Base-by-base conservation (phyloP, 2,113 vertebrate genomes). In the Sinosuthora webbiana region DNA sequence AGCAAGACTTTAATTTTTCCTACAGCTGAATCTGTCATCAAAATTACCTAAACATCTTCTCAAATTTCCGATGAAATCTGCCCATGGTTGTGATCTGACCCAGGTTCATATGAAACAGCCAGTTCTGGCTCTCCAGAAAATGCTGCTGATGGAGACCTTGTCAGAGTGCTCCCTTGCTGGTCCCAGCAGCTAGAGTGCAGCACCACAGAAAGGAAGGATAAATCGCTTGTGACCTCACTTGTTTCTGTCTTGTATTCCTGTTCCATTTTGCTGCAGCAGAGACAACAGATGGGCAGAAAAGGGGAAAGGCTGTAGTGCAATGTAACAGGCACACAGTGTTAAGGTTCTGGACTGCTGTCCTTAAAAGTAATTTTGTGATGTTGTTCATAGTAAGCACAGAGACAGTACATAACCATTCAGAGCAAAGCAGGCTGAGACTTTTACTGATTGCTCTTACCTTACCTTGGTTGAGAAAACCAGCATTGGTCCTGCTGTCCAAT, bases 121-220 rank as follows among this genome's bases (percentile, higher is more conserved):
- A 45, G 13, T 7, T 73, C 45, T 69, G 28, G 10, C 30, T 64
- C 63, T 76, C 37, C 49, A 70, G 59, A 59, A 33, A 19, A 10
- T 3, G 11, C 7, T 49, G 4, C 9, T 0, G 0, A 10, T 10
- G 20, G 30, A 85, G 20, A 71, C 12, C 47, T 42, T 11, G 10
- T 35, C 85, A 68, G 39, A 0, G 0, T 47, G 15, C 10, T 80
- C 8, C 8, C 10, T 52, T 0, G 0, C 31, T 56, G 24, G 30
- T 47, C n/a, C 8, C 41, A 76, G 30, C 13, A 80, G 44, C 10
- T 4, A 18, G 14, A 30, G 10, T 41, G 39, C 18, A n/a, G 41
- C 1, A 2, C 49, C 59, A 62, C 31, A 62, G 53, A 56, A 82
- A 45, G 30, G 21, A 55, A 86, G 28, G 50, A 59, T 62, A 70